Conservation (phyloP, 2,797 vertebrate genomes). For the Lateolabrax maculatus region DNA sequence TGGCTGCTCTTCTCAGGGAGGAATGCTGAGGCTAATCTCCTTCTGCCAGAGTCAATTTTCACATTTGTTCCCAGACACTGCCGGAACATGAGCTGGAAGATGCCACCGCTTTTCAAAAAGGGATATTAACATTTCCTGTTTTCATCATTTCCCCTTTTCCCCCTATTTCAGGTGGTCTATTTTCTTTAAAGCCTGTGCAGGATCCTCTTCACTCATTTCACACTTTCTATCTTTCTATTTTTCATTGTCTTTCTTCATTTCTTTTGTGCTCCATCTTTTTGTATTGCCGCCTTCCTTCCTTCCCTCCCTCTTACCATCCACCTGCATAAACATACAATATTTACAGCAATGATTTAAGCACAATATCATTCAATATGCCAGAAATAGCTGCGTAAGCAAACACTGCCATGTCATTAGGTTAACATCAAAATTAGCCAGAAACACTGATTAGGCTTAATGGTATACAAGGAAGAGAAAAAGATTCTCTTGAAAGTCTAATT, state of each 20-base stretch:
- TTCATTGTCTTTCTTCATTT: slow-evolving; percentile 11
- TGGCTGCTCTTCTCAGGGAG: slow-evolving; percentile 39
- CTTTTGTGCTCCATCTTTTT: background rate
- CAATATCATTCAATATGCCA: slow-evolving; percentile 25
- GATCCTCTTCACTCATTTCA: slow-evolving; percentile 29
- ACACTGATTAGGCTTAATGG: slow-evolving; percentile 66
- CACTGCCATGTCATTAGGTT: slow-evolving; percentile 29
- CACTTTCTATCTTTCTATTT: slow-evolving; percentile 21
- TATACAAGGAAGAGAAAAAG: slow-evolving; percentile 42
- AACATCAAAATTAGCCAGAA: slow-evolving; percentile 63
- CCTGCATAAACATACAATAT: slow-evolving; percentile 15
- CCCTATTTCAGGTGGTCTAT: slow-evolving; percentile 32
- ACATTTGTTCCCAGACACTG: slow-evolving; percentile 58
- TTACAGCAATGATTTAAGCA: slow-evolving; percentile 36
- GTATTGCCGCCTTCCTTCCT: background rate
- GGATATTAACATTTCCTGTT: slow-evolving; percentile 60
- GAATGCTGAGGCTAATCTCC: slow-evolving; percentile 71
- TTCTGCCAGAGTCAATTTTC: slow-evolving; percentile 66
- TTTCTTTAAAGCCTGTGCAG: slow-evolving; percentile 32
- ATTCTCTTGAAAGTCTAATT: slow-evolving; percentile 62
- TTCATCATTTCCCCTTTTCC: slow-evolving; percentile 50
- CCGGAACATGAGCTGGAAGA: slow-evolving; percentile 58
- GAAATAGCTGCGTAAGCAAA: slow-evolving; percentile 47
- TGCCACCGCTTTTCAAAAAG: slow-evolving; percentile 39
- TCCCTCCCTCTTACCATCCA: background rate